Base-by-base conservation (phyloP, 2,113 vertebrate genomes). In the Garra rufa region DNA sequence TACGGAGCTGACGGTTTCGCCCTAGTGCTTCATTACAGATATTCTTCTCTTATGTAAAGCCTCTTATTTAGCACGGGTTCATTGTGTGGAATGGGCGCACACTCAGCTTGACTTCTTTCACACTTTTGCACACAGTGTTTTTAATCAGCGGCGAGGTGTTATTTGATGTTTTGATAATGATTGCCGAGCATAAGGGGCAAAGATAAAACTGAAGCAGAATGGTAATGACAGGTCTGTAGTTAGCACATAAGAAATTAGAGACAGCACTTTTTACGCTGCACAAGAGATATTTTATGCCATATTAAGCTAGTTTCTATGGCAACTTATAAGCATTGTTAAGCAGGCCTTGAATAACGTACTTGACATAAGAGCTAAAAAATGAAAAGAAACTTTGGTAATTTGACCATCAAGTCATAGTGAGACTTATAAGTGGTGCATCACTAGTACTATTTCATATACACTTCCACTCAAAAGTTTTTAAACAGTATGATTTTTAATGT, bases 291-390 rank as follows among this genome's bases (percentile, higher is more conserved):
- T 59, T 77, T 26, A 44, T 78, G 41, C 41, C 1, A 0, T 19
- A 19, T 24, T 78, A 14, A 44, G 38, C 52, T 75, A 28, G 89
- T 90, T 87, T 81, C 89, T 86, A 90, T 90, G 82, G 87, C 80
- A 88, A 88, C 89, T n/a, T 71, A 44, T 73, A 74, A 82, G 77
- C 50, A 46, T 87, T 86, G 57, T 74, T 24, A 77, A 86, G 74
- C 76, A 85, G 61, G 57, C 82, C 61, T 71, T 57, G 41, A 69
- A 75, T 9, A 65, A 67, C 43, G 7, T 65, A 38, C 79, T 76
- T 82, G 71, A 61, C 55, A 75, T 24, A 24, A 30, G 28, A 48
- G 70, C 34, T 61, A 6, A 44, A 61, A 77, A 59, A 44, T 61
- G 13, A 61, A 44, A 44, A 43, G 13, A 78, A 61, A 19, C 26